Percentiles rank a stretch among this genome's conserved stretches.
phyloP scores from a whole-genome alignment of 2,797 vertebrate species.

The Pyrrhura leucotis region DNA sequence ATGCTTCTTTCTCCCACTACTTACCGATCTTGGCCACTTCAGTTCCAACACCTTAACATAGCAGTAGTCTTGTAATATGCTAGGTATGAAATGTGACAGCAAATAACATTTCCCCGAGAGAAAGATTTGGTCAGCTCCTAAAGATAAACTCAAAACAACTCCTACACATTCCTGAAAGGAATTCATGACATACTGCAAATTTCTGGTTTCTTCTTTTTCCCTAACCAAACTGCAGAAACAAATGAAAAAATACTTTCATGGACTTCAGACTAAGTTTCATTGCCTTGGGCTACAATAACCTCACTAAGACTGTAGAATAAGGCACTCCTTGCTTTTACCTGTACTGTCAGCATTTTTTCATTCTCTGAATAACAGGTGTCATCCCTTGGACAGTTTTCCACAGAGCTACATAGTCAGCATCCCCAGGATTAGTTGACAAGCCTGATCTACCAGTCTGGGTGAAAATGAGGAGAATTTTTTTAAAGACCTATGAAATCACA shows the following conservation, averaged over 20 bases:
- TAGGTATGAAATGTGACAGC: neutral
- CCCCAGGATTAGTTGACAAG: neutral
- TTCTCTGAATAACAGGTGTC: neutral
- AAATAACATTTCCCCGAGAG: neutral
- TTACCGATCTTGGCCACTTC: neutral
- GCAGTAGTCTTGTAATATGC: neutral
- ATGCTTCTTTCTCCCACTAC: neutral
- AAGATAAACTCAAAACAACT: neutral
- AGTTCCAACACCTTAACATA: neutral
- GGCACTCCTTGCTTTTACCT: neutral
- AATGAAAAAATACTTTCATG: neutral
- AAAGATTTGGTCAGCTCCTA: neutral
- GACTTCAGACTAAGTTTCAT: neutral
- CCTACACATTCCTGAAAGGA: neutral
- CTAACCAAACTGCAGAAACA: neutral
- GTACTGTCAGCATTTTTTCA: neutral
- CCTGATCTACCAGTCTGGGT: neutral
- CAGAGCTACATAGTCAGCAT: fast-evolving
- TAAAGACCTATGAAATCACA: neutral
- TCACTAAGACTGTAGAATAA: neutral
- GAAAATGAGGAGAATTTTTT: neutral
- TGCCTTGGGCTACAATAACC: neutral
- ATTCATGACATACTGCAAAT: neutral
- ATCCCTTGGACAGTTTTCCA: neutral
- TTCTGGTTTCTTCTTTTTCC: neutral